These are phyloP conservation scores for Luperina nickerlii DNA, from an alignment of 2,888 invertebrate genomes.

Conservation along the genomic window DNA sequence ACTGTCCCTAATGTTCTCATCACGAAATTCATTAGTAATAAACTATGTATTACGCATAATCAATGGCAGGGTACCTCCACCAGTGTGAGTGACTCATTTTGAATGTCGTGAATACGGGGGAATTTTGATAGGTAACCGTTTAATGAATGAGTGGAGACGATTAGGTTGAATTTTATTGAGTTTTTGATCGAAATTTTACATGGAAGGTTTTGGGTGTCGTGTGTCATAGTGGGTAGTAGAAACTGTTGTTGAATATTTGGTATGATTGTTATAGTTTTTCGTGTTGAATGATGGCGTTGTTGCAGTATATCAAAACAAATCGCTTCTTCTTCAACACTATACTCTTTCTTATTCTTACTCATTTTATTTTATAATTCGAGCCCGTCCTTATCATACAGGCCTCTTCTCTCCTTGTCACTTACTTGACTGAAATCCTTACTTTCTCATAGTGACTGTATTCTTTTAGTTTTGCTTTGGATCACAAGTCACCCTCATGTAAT, in stretches of 20 bases:
- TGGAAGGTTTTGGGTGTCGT: constrained; percentile 3
- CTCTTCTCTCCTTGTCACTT: background rate
- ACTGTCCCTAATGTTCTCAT: constrained; percentile 37
- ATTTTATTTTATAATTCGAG: background rate
- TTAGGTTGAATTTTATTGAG: constrained; percentile 26
- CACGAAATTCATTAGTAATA: constrained; percentile 68
- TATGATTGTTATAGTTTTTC: background rate
- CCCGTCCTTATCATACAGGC: background rate
- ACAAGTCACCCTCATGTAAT: background rate
- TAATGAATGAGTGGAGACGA: constrained; percentile 53
- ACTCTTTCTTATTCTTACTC: background rate
- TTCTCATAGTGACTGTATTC: background rate
- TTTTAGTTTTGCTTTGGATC: background rate
- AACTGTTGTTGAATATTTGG: background rate
- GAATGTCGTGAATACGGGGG: constrained; percentile 66
- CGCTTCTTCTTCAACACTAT: background rate
- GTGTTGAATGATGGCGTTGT: background rate
- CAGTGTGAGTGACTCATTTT: constrained; percentile 66
- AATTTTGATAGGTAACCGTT: constrained; percentile 66
- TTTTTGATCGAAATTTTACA: constrained; percentile 26
- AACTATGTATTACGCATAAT: constrained; percentile 64
- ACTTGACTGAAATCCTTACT: background rate
- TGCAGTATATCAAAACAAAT: background rate
- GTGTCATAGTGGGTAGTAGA: constrained; percentile 10
- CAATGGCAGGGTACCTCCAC: constrained; percentile 59